Evolutionary conservation across 2,113 vertebrate species (phyloP), one percentile per base, ranked within the genome.

Genomic region (Athene cunicularia): DNA sequence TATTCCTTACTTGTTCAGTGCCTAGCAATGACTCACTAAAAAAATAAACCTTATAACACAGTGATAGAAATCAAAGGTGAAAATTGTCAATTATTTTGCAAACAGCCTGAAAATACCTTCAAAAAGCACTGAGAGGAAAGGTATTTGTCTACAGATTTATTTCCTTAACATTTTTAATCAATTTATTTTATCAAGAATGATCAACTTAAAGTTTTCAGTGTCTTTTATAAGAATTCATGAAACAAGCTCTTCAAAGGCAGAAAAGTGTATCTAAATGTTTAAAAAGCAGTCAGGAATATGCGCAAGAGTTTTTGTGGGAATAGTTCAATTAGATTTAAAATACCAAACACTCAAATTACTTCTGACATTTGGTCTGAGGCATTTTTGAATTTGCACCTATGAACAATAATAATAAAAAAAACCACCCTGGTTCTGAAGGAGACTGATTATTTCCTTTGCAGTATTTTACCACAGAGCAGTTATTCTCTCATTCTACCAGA

Each of bases 171-270:
- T 35, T 85, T 92, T 82, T 72, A 55, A 81, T 79, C 77, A 27
- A 56, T 92, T 94, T 93, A 76, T 59, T 96, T 95, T 94, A 86
- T 82, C 68, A 74, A 86, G 85, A 96, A 92, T 67, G 82, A 86
- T 56, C 72, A 93, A 66, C 53, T 93, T 90, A 66, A 80, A 86
- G 90, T 95, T 96, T 90, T 93, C 82, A 95, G 80, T 58, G 79
- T 90, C 90, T 94, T n/a, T n/a, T n/a, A n/a, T n/a, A n/a, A n/a
- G n/a, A n/a, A n/a, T n/a, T n/a, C n/a, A n/a, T n/a, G n/a, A n/a
- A n/a, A n/a, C n/a, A n/a, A n/a, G n/a, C n/a, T n/a, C n/a, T n/a
- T n/a, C n/a, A n/a, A 94, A 86, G 41, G 88, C 86, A 86, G 67
- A 88, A 92, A 92, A 94, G 75, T 80, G 63, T 26, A 95, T 41